These are phyloP conservation scores for Aplidium turbinatum DNA, from an alignment of 23 tunicate genomes.

Conservation along the genomic window DNA sequence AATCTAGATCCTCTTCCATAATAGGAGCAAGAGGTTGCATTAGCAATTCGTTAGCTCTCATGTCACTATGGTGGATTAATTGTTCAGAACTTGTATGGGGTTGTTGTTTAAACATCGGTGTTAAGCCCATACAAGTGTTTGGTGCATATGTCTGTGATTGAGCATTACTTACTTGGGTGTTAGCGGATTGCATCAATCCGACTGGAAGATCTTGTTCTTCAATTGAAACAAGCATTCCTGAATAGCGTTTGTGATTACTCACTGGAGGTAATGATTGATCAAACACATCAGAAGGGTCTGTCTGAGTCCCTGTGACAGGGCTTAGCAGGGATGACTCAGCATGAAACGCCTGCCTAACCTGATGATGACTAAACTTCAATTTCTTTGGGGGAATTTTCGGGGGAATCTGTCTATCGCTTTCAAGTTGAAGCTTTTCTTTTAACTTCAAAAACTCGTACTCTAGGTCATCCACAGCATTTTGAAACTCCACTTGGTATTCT, in stretches of 20 bases:
- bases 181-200: background rate
- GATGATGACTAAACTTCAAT: constrained; percentile 33
- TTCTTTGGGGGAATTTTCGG: constrained; percentile 81
- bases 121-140: too few species aligned
- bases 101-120: too few species aligned
- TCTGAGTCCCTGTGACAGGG: too few species aligned
- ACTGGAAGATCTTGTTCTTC: too few species aligned
- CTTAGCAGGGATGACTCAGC: too few species aligned
- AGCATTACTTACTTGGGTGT: too few species aligned
- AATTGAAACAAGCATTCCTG: background rate
- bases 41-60: constrained; percentile 57
- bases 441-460: constrained; percentile 44
- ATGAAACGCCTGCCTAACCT: constrained; percentile 12
- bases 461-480: constrained; percentile 33
- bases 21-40: constrained; percentile 93
- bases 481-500: constrained; percentile 40
- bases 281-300: too few species aligned
- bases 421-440: constrained; percentile 31
- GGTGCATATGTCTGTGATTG: background rate
- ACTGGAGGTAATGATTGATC: constrained; percentile 7
- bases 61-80: constrained; percentile 13
- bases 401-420: constrained; percentile 10
- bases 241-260: constrained; percentile 26
- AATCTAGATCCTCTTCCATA: constrained; percentile 80
- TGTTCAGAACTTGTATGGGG: background rate